phyloP scores from a whole-genome alignment of 2,797 vertebrate genomes.

The Odontamblyopus lacepedii region DNA sequence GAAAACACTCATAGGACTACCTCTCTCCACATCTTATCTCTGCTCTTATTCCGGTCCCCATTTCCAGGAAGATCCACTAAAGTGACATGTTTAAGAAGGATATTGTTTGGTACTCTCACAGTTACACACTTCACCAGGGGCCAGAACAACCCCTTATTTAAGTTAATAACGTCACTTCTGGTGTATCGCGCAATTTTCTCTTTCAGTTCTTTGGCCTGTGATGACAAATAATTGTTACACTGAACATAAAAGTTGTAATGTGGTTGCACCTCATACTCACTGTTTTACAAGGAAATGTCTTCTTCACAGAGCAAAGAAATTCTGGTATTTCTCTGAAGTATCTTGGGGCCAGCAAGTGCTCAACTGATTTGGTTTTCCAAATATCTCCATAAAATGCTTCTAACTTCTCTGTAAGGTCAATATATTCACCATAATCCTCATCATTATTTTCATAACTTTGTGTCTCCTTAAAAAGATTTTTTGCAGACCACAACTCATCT shows the following conservation, averaged over 20 bases:
- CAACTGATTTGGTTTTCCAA: slow-evolving; percentile 5
- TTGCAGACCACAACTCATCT: slow-evolving; percentile 30
- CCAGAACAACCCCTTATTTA: slow-evolving; percentile 42
- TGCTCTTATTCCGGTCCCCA: slow-evolving; percentile 61
- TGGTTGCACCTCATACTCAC: slow-evolving; percentile 29
- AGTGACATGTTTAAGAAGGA: slow-evolving; percentile 52
- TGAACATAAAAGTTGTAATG: not conserved
- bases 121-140: slow-evolving; percentile 67
- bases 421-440: not conserved
- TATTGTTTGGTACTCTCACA: slow-evolving; percentile 45
- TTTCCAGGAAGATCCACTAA: slow-evolving; percentile 67
- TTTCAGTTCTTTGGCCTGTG: slow-evolving; percentile 44
- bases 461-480: not conserved
- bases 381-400: slow-evolving; percentile 45
- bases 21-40: slow-evolving; percentile 65
- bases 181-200: slow-evolving; percentile 24
- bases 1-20: slow-evolving; percentile 22
- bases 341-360: slow-evolving; percentile 17
- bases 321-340: slow-evolving; percentile 36
- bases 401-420: slow-evolving; percentile 27
- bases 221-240: not conserved
- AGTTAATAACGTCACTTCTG: slow-evolving; percentile 13
- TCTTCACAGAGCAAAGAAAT: not conserved
- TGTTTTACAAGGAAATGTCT: slow-evolving; percentile 25
- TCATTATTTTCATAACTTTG: not conserved